Conservation (phyloP, 2,888 invertebrate genomes). For the Erebia epiphron region DNA sequence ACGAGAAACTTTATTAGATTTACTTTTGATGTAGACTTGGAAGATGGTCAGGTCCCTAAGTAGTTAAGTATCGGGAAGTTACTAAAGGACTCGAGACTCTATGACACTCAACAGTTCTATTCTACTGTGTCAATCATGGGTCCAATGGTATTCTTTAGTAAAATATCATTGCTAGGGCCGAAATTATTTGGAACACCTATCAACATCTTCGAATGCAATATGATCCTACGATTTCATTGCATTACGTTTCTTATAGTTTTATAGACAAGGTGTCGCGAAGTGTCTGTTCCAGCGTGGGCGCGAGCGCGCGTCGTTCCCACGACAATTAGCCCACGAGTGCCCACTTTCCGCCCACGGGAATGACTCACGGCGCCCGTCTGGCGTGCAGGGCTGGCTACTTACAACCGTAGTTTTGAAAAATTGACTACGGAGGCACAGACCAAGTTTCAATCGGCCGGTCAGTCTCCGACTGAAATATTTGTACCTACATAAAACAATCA, state of each 20-base stretch:
- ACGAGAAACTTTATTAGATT: no score
- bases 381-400: slow-evolving; percentile 2
- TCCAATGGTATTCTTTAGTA: not conserved
- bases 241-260: not conserved
- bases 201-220: not conserved
- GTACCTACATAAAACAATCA: no score
- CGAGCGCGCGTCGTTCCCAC: slow-evolving; percentile 62
- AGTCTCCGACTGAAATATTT: no score
- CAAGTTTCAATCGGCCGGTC: not conserved
- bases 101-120: no score
- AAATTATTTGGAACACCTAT: no score
- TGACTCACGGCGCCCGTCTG: slow-evolving; percentile 45
- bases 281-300: slow-evolving; percentile 12
- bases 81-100: not conserved
- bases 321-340: slow-evolving; percentile 72
- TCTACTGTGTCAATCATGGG: not conserved
- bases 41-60: no score
- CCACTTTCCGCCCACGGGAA: slow-evolving; percentile 47
- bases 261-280: slow-evolving; percentile 16
- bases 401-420: not conserved
- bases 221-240: not conserved
- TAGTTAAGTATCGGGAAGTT: not conserved
- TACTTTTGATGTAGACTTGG: no score
- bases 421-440: not conserved
- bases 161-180: no score